Base-by-base conservation (phyloP, 2,888 invertebrate genomes). In the Palloptera scutellata region DNA sequence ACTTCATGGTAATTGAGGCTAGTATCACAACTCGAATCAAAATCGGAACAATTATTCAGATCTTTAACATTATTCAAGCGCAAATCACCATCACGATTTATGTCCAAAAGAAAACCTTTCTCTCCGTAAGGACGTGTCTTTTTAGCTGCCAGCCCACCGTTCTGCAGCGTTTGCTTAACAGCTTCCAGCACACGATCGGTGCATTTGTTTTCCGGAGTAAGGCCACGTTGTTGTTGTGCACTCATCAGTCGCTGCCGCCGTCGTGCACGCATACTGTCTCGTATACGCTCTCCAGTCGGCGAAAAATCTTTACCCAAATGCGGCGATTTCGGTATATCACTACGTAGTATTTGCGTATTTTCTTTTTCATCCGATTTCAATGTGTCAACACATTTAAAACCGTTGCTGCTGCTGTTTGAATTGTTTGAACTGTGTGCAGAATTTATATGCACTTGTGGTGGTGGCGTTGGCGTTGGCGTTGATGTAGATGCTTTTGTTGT, bases 221-320 rank as follows among this genome's bases (percentile, higher is more conserved):
- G 52, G 17, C 73, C 75, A 4, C 78, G 77, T 5, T 77, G 75
- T 51, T 76, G 77, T 64, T 81, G 82, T 10, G 77, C 79, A 10
- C 78, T 77, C 19, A 81, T 69, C 11, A 77, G 76, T 1, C 81
- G 76, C 42, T 83, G 83, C 0, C 86, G 81, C 0, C 85, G 76
- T 8, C 83, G 75, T 1, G 85, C 84, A 3, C 85, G 77, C 74
- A 84, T 83, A 69, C 86, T 86, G 67, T 84, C 84, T 43, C 85
- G 77, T 69, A 85, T 77, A 10, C 85, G 77, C 41, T 85, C 85
- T 5, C 85, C 85, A 42, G 81, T 84, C 0, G 85, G 85, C 15
- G 84, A 83, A 72, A 85, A 85, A 70, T 85, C 85, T 70, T 85
- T 85, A 17, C 85, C 83, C 59, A 85, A 72, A 69, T 85, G 85